phyloP scores from a whole-genome alignment of 2,888 invertebrate species.

The Hybos culiciformis region DNA sequence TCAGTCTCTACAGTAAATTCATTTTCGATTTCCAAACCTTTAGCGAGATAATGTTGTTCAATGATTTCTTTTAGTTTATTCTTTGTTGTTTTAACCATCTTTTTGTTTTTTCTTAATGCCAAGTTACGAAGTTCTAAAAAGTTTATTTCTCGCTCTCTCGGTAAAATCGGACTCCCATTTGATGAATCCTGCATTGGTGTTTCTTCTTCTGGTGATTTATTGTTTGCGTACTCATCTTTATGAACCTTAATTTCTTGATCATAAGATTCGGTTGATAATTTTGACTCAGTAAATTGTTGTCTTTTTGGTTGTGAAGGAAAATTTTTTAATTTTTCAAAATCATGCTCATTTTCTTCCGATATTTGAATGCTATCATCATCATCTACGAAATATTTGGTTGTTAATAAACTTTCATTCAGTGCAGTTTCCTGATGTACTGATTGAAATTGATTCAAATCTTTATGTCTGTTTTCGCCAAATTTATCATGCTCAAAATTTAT shows the following conservation, averaged over 20 bases:
- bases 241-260: constrained; percentile 10
- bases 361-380: neutral
- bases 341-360: neutral
- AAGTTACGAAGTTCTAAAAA: constrained; percentile 28
- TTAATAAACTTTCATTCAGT: no score
- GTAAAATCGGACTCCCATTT: constrained; percentile 5
- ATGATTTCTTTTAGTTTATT: constrained; percentile 28
- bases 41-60: constrained; percentile 28
- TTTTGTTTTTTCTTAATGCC: constrained; percentile 26
- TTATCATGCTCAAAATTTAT: neutral
- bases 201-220: constrained; percentile 20
- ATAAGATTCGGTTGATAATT: constrained; percentile 9
- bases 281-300: constrained; percentile 1
- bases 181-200: constrained; percentile 11
- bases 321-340: no score
- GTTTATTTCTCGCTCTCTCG: constrained; percentile 26
- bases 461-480: no score
- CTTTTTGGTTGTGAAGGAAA: no score
- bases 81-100: constrained; percentile 27
- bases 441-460: no score
- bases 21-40: constrained; percentile 28
- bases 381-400: no score
- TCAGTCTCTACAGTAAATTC: constrained; percentile 19
- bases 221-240: constrained; percentile 23
- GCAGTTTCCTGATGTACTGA: no score